Evolutionary conservation across 1,140 invertebrate species (phyloP).

Genomic region (Manduca sexta): DNA sequence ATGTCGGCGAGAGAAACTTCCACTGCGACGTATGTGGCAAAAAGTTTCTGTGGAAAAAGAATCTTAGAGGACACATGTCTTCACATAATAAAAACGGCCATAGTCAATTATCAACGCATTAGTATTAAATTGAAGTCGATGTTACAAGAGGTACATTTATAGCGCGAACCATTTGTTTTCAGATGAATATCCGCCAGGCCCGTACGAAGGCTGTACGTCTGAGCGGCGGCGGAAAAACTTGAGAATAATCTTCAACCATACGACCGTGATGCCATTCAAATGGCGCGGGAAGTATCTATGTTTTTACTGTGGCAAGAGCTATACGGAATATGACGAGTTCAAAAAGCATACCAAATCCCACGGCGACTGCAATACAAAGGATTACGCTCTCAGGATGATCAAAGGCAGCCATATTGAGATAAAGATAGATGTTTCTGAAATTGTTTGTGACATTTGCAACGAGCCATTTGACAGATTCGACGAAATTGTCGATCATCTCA

Average conservation of each 20-base stretch:
- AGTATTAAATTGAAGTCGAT: constrained; percentile 11
- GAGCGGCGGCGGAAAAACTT: constrained; percentile 50
- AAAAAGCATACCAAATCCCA: constrained; percentile 51
- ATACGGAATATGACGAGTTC: constrained; percentile 37
- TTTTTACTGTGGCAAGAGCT: constrained; percentile 53
- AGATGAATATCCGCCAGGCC: constrained; percentile 42
- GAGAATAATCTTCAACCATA: constrained; percentile 59
- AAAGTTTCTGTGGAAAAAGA: constrained; percentile 63
- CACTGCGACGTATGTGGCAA: constrained; percentile 79
- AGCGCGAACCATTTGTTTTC: constrained; percentile 56
- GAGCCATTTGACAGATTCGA: constrained; percentile 34
- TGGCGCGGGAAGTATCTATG: constrained; percentile 51
- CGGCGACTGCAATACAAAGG: constrained; percentile 33
- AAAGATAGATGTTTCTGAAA: constrained; percentile 52
- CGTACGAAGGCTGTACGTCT: constrained; percentile 40
- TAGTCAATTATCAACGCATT: background rate
- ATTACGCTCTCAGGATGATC: constrained; percentile 42
- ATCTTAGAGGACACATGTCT: constrained; percentile 42
- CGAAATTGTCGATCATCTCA: constrained; percentile 51
- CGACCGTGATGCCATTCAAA: constrained; percentile 58
- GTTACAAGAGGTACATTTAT: constrained; percentile 10
- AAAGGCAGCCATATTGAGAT: constrained; percentile 45
- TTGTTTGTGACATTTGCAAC: constrained; percentile 44
- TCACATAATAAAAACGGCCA: constrained; percentile 21
- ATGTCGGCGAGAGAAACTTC: constrained; percentile 83